A percentile compares a stretch with the other conserved stretches of the same genome.
phyloP scores from a whole-genome alignment of 1,140 invertebrate species.

The Macrobrachium nipponense region DNA sequence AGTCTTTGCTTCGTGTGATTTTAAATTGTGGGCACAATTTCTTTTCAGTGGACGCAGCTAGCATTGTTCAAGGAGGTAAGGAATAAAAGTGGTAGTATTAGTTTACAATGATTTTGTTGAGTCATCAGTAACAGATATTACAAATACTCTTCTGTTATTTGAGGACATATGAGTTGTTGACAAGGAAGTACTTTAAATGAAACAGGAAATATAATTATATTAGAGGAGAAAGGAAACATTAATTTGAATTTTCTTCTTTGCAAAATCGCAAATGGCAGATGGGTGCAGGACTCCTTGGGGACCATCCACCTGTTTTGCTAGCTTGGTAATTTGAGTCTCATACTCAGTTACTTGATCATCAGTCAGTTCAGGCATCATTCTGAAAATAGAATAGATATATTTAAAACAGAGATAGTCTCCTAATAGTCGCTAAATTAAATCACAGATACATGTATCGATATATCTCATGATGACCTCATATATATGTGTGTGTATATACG shows the following conservation, averaged over 20 bases:
- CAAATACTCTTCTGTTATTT: too few species aligned
- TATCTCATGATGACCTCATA: slow-evolving; percentile 2
- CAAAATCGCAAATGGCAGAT: slow-evolving; percentile 42
- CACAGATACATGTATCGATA: neutral
- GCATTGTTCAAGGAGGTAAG: too few species aligned
- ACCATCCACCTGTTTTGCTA: slow-evolving; percentile 42
- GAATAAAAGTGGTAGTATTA: too few species aligned
- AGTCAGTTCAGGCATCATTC: slow-evolving; percentile 53
- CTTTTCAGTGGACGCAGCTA: too few species aligned
- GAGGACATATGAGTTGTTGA: too few species aligned
- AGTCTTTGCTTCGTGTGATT: too few species aligned
- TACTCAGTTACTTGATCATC: slow-evolving; percentile 53
- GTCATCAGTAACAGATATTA: too few species aligned
- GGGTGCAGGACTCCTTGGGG: neutral
- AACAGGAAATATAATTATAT: too few species aligned
- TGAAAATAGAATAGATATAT: slow-evolving; percentile 8
- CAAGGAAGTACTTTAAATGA: too few species aligned
- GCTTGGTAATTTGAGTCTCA: slow-evolving; percentile 8
- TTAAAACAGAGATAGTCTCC: neutral
- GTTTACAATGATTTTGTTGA: too few species aligned
- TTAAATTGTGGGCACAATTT: too few species aligned
- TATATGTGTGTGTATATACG: slow-evolving; percentile 3
- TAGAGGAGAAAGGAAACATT: too few species aligned
- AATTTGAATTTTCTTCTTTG: neutral
- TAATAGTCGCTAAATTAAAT: neutral